Evolutionary conservation across 2,888 invertebrate genomes (phyloP), one percentile per base, ranked within the genome.

Genomic region (Deilephila porcellus): DNA sequence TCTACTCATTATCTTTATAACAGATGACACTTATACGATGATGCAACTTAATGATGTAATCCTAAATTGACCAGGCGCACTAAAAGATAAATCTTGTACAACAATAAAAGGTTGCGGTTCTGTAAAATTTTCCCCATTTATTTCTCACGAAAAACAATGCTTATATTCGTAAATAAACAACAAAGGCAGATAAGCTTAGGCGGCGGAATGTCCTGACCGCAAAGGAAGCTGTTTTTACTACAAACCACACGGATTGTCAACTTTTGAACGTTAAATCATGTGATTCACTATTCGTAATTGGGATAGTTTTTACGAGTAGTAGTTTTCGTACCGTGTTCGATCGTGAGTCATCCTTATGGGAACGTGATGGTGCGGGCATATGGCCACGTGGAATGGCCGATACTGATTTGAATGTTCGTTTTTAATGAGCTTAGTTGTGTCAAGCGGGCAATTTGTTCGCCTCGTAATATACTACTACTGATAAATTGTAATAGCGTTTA

Each of bases 251-350:
- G 19, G 19, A 72, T 72, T 83, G 82, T 84, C 77, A 78, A 81
- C 82, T 83, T 82, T 82, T 75, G 76, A 79, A 76, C 77, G 79
- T 81, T 80, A 83, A 81, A 76, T 78, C 75, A 78, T 82, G 85
- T 91, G 91, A 91, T 87, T 90, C 90, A 91, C 84, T 78, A 79
- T 79, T 77, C 80, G 81, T 90, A 90, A 91, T 90, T 88, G 85
- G 86, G 84, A 92, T 89, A 86, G 85, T 89, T 90, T 89, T 90
- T 86, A 89, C 83, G 84, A 85, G 83, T 82, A 77, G 78, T 72
- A 76, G 79, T 82, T 77, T 78, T 77, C 73, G 81, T 76, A 83
- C 82, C 81, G 84, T 83, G 86, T 83, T 84, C 82, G 71, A 76
- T 71, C 34, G 60, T 84, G 83, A 84, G 60, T 84, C 82, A 84